Evolutionary conservation across 2,113 vertebrate species (phyloP).

Genomic region (Cinclus mexicanus): DNA sequence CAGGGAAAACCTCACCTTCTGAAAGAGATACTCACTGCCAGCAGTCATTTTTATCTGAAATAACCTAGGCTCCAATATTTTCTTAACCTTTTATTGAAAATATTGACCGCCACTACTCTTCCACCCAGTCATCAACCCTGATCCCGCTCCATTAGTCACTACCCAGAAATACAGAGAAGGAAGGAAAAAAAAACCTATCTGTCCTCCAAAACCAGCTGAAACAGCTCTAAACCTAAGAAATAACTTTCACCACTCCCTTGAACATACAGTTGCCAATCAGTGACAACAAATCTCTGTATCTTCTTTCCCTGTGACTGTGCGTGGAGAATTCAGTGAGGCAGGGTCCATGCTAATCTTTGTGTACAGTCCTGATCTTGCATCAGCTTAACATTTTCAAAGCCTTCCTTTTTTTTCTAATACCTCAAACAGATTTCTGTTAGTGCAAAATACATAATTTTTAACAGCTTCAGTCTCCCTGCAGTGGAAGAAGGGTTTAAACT

Average conservation of each 20-base stretch:
- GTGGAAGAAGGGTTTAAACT: not conserved
- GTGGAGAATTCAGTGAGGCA: not conserved
- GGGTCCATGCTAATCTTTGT: not conserved
- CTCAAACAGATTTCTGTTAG: not conserved
- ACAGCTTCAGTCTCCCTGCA: not conserved
- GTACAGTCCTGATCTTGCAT: not conserved
- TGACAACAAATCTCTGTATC: fast-evolving
- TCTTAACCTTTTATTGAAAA: not conserved
- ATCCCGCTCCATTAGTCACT: fast-evolving
- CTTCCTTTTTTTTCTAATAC: not conserved
- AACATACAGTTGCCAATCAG: not conserved
- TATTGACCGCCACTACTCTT: fast-evolving
- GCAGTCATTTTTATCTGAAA: not conserved
- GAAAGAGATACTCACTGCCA: not conserved
- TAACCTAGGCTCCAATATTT: not conserved
- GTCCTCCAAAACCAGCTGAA: not conserved
- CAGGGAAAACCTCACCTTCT: not conserved
- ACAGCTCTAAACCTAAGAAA: not conserved
- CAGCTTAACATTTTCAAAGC: not conserved
- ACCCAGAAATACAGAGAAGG: not conserved
- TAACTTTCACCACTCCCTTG: not conserved
- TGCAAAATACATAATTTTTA: not conserved
- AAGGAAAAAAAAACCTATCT: not conserved
- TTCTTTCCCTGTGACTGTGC: not conserved
- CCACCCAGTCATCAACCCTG: not conserved